Percentiles rank a stretch among this genome's conserved stretches.
Conservation (phyloP, 2,888 invertebrate genomes). For the Perizoma affinitatum region DNA sequence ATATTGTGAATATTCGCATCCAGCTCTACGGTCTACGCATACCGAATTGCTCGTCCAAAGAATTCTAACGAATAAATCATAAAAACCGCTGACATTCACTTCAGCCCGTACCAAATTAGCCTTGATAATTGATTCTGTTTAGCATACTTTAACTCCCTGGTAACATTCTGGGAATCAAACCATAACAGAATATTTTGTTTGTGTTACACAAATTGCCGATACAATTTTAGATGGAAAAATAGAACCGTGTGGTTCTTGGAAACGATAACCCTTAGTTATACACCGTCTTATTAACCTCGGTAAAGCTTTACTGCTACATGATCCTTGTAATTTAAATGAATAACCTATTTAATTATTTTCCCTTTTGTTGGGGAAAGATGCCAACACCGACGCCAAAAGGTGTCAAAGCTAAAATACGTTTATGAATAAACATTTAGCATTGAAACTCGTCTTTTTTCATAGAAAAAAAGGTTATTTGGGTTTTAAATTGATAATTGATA, state of each 20-base stretch:
- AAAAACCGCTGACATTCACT: conserved; percentile 50
- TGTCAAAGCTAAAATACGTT: no score
- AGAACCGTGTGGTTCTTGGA: conserved; percentile 10
- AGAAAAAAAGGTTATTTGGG: no score
- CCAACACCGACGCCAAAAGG: no score
- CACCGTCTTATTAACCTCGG: no score
- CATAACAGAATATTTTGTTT: conserved; percentile 11
- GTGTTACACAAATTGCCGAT: conserved; percentile 13
- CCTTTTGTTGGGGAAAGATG: no score
- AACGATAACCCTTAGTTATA: not conserved
- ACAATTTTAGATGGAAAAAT: conserved; percentile 7
- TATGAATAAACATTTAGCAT: no score
- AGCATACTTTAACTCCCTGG: not conserved
- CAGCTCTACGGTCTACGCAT: conserved; percentile 28
- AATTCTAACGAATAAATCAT: conserved; percentile 63
- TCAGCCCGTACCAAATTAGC: conserved; percentile 52
- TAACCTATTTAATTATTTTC: not conserved
- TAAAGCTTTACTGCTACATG: no score
- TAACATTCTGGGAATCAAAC: not conserved
- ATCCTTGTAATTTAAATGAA: not conserved
- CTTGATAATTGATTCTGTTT: conserved; percentile 6
- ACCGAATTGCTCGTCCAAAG: conserved; percentile 39
- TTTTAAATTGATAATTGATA: no score
- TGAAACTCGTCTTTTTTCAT: no score
- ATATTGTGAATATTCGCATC: conserved; percentile 27